Conservation (phyloP, 2,797 vertebrate species). For the Poecilia wingei region DNA sequence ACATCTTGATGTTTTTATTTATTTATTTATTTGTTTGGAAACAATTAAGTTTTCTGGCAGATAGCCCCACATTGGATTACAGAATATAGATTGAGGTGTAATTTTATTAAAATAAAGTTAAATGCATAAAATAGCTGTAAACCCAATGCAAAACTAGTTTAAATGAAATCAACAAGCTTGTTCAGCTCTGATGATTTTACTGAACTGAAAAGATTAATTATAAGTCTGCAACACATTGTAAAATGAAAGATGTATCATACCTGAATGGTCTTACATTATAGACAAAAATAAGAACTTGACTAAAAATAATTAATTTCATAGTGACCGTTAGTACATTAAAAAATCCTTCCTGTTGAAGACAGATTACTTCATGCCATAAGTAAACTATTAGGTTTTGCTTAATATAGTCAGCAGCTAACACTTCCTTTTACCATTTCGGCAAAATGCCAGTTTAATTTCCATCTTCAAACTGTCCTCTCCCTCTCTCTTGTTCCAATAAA, state of each 20-base stretch:
- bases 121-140: background rate
- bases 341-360: background rate
- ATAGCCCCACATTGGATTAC: background rate
- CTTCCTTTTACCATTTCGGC: background rate
- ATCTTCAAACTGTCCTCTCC: slow-evolving; percentile 10
- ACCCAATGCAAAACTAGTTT: no score
- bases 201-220: slow-evolving; percentile 16
- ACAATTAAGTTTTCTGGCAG: background rate
- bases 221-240: background rate
- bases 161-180: background rate
- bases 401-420: background rate
- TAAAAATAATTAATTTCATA: background rate
- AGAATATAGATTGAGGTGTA: background rate
- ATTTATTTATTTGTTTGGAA: background rate
- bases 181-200: background rate
- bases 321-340: background rate
- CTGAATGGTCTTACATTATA: background rate
- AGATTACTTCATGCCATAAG: background rate
- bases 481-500: slow-evolving; percentile 52
- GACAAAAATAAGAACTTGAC: background rate
- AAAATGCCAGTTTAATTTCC: slow-evolving; percentile 16
- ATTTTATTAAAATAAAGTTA: background rate
- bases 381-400: background rate
- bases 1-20: background rate
- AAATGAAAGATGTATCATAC: slow-evolving; percentile 1